Conservation (phyloP, 2,113 vertebrate species). For the Dasyprocta punctata region DNA sequence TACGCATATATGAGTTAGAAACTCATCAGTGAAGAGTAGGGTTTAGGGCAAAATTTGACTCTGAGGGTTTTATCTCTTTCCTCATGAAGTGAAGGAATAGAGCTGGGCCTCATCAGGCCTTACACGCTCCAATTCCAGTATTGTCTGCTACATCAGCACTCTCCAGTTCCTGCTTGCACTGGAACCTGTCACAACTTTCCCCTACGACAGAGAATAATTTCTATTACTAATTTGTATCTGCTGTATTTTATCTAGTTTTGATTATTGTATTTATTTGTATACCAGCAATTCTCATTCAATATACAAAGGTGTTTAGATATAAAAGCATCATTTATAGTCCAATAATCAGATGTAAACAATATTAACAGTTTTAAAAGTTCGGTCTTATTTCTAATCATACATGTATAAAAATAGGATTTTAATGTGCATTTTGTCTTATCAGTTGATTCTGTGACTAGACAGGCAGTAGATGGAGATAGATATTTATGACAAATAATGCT, state of each 20-base stretch:
- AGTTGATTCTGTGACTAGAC: not conserved
- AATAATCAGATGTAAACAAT: not conserved
- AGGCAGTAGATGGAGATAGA: not conserved
- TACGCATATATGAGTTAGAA: not conserved
- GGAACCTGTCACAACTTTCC: not conserved
- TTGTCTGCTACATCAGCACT: not conserved
- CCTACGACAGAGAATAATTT: not conserved
- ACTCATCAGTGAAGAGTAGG: not conserved
- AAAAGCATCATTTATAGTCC: not conserved
- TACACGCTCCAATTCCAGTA: not conserved
- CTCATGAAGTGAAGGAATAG: not conserved
- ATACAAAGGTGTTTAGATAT: not conserved
- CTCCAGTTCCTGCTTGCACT: not conserved
- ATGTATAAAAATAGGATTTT: not conserved
- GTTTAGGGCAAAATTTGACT: not conserved
- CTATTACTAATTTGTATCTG: not conserved
- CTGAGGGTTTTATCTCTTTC: not conserved
- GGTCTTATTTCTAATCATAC: not conserved
- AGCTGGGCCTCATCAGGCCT: not conserved
- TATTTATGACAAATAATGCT: not conserved
- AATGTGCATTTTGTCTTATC: not conserved
- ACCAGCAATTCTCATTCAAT: not conserved
- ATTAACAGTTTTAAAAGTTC: not conserved
- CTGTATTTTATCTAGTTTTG: conserved; percentile 5
- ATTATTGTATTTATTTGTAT: not conserved